phyloP scores from a whole-genome alignment of 2,113 vertebrate species.

The zebrafish (Danio rerio) region DNA sequence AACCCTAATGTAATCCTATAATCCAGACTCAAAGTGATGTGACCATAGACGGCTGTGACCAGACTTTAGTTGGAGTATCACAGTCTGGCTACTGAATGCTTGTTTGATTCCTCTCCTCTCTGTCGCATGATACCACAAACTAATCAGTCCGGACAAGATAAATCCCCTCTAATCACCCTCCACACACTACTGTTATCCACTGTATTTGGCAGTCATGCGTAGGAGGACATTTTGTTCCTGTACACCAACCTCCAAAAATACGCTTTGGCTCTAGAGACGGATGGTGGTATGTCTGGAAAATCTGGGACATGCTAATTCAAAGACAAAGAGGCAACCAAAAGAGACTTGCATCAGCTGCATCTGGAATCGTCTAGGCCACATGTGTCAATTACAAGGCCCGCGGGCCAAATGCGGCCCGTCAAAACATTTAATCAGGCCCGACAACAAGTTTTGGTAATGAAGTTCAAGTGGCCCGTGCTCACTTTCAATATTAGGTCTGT shows the following conservation, averaged over 20 bases:
- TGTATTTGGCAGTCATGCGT: conserved; percentile 7
- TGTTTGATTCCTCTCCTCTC: not conserved
- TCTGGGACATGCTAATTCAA: not conserved
- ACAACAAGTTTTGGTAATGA: no score
- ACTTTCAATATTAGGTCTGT: no score
- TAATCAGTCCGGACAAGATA: conserved; percentile 28
- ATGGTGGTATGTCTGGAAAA: not conserved
- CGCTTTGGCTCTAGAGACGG: conserved; percentile 3
- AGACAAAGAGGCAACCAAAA: no score
- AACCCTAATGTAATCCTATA: not conserved
- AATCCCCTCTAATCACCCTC: conserved; percentile 2
- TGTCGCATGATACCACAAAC: not conserved
- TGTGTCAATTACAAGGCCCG: no score
- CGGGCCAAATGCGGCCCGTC: no score
- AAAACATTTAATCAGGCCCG: no score
- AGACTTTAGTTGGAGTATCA: not conserved
- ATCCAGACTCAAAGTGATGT: not conserved
- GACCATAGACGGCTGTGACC: not conserved
- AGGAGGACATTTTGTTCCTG: conserved; percentile 29
- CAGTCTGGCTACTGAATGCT: not conserved
- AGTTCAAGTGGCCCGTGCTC: no score
- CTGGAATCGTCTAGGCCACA: no score
- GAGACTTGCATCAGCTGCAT: no score
- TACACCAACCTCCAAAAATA: conserved; percentile 19
- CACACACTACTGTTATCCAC: not conserved